Evolutionary conservation across 2,113 vertebrate species (phyloP).

Genomic region (Chaetorhynchus papuensis): DNA sequence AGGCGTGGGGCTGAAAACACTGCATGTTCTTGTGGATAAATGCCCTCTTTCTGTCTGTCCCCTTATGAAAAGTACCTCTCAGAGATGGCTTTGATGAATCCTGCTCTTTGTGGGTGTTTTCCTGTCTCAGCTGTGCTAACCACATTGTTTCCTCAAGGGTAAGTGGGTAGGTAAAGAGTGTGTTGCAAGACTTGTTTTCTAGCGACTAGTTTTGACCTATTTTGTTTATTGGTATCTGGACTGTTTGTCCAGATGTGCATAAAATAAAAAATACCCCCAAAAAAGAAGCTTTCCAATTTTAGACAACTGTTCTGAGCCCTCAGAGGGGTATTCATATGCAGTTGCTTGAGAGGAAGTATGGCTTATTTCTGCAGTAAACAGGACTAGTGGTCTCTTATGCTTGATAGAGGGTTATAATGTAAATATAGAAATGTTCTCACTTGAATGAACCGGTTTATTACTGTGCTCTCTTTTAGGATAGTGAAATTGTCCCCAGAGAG

Average conservation of each 20-base stretch:
- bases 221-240: not conserved
- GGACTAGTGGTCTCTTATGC: not conserved
- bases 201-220: not conserved
- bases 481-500: not conserved
- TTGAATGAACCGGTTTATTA: not conserved
- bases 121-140: not conserved
- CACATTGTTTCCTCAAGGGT: not conserved
- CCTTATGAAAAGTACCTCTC: not conserved
- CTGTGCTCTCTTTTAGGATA: not conserved
- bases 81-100: not conserved
- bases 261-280: not conserved
- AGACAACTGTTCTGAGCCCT: not conserved
- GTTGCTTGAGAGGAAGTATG: not conserved
- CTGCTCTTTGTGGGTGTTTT: not conserved
- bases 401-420: not conserved
- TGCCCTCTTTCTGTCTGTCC: not conserved
- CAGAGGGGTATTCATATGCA: not conserved
- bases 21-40: not conserved
- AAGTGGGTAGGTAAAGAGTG: not conserved
- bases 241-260: not conserved
- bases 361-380: constrained; percentile 1
- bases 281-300: not conserved
- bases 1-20: not conserved
- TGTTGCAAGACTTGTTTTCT: not conserved
- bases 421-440: not conserved